Evolutionary conservation across 2,888 invertebrate species (phyloP), one percentile per base, ranked within the genome.

Genomic region (Trissoscelio sp.): DNA sequence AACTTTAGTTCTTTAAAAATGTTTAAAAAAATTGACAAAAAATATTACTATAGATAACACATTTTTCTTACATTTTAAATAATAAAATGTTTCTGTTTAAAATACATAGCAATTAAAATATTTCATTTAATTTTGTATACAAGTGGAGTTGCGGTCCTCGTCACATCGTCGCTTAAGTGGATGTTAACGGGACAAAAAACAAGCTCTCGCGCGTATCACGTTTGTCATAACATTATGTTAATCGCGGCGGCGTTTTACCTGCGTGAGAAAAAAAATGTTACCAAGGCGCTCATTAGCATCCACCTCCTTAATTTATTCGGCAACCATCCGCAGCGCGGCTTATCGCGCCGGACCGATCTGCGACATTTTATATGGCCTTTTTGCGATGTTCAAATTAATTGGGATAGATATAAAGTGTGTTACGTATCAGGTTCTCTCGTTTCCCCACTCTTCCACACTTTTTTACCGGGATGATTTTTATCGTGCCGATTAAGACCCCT

Each of bases 201-300:
- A 66, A 75, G 60, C 60, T 46, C 55, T 53, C 70, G 75, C 66
- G 64, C 53, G 57, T 72, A 75, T 77, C 77, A 72, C 62, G 75
- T 75, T 73, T 70, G 81, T 77, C 81, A 77, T 64, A 77, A 77
- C 70, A 81, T 81, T 81, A 81, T 81, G 81, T 72, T 67, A 77
- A 77, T 81, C 75, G 57, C 31, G 58, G 55, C 60, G 72, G 67
- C 60, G 39, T 73, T 66, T 75, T 60, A 58, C 53, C 55, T 58
- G 72, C 81, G 81, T 81, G 81, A 77, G 81, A 77, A 81, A 75
- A 80, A 67, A 73, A 79, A 72, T 72, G 72, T 73, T 79, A 51
- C 46, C 66, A 4, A 18, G 34, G 31, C 58, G 72, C 79, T 73
- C 79, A 72, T 79, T 81, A 77, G 75, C 81, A 77, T 70, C 72